These are phyloP conservation scores for Ephydatia muelleri DNA, from an alignment of 37 sponge, comb jelly and placozoan species.

Conservation along the genomic window DNA sequence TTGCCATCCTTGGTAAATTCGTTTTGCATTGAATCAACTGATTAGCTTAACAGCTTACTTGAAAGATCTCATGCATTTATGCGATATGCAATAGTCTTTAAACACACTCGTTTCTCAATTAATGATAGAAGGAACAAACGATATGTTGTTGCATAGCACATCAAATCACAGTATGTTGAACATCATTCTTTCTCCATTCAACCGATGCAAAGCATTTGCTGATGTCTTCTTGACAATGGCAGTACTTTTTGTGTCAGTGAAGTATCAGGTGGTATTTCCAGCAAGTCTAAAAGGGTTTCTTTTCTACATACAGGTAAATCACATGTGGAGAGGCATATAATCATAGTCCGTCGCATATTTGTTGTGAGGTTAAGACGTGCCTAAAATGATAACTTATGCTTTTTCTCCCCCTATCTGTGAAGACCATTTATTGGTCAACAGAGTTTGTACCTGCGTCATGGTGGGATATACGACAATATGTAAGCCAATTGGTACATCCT, in stretches of 20 bases:
- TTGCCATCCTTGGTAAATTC: slow-evolving; percentile 20
- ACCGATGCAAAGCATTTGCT: slow-evolving; percentile 29
- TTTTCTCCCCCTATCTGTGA: neutral
- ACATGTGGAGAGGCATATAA: neutral
- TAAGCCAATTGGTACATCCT: slow-evolving; percentile 6
- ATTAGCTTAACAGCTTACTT: neutral
- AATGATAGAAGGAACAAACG: neutral
- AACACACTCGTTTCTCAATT: neutral
- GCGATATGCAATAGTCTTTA: neutral
- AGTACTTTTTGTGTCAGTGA: slow-evolving; percentile 27
- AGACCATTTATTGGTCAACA: slow-evolving; percentile 48
- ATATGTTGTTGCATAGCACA: too few species aligned
- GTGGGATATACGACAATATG: slow-evolving; percentile 59
- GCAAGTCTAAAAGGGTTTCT: slow-evolving; percentile 48
- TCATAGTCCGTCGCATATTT: too few species aligned
- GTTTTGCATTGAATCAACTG: neutral
- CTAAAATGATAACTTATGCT: too few species aligned
- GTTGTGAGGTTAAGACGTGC: too few species aligned
- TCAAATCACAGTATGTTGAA: neutral
- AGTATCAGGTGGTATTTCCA: slow-evolving; percentile 36
- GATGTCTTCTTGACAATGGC: slow-evolving; percentile 17
- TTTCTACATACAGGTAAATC: slow-evolving; percentile 65
- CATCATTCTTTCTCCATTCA: slow-evolving; percentile 7
- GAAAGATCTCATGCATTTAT: neutral
- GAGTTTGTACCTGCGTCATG: slow-evolving; percentile 52